Evolutionary conservation across 2,797 vertebrate genomes (phyloP).

Genomic region (Trichosurus vulpecula): DNA sequence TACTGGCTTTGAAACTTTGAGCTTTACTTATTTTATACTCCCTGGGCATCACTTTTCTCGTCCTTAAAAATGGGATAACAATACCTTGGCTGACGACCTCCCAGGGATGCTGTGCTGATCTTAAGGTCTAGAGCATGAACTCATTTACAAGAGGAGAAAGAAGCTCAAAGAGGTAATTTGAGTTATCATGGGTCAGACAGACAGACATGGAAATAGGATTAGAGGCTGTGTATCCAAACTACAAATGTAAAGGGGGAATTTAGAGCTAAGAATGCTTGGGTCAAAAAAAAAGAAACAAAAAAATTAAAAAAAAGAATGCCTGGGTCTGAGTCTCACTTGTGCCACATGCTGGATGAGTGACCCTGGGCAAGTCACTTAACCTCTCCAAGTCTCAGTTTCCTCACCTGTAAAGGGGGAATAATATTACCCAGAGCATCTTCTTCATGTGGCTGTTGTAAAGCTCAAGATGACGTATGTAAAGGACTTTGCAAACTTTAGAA

Average conservation of each 20-base stretch:
- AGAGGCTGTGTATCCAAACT: not conserved
- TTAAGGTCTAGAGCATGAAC: not conserved
- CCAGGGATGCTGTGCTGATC: not conserved
- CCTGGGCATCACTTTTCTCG: not conserved
- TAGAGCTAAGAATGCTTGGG: not conserved
- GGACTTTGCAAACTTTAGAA: not conserved
- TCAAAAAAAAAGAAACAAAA: too few species aligned
- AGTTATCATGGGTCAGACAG: not conserved
- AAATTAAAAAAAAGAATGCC: too few species aligned
- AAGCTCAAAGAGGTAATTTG: not conserved
- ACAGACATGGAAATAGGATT: not conserved
- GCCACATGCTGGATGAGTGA: not conserved
- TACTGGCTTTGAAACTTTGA: not conserved
- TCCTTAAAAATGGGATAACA: not conserved
- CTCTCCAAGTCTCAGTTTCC: not conserved
- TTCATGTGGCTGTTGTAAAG: not conserved
- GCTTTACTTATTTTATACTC: not conserved
- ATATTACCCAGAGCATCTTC: not conserved
- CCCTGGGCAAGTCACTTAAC: not conserved
- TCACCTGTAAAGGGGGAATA: not conserved
- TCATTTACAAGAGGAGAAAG: not conserved
- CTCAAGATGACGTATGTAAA: not conserved
- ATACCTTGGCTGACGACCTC: not conserved
- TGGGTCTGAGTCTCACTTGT: not conserved
- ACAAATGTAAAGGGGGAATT: not conserved